Evolutionary conservation across 2,888 invertebrate species (phyloP).

Genomic region (Eristalis pertinax): DNA sequence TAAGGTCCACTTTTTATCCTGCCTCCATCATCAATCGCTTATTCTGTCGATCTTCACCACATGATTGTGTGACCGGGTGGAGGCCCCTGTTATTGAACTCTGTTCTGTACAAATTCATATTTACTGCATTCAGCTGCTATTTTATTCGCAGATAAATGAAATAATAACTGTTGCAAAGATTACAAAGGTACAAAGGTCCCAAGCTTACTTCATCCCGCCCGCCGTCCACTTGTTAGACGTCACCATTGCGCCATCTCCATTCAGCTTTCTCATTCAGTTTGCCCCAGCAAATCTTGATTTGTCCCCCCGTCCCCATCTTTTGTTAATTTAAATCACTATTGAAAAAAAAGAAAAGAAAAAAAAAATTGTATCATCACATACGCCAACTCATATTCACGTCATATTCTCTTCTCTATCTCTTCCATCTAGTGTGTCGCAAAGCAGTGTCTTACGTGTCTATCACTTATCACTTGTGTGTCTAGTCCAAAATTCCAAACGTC

Average conservation of each 20-base stretch:
- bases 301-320: neutral
- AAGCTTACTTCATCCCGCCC: neutral
- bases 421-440: conserved; percentile 66
- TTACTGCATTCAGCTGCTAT: too few species aligned
- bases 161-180: neutral
- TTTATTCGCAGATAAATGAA: neutral
- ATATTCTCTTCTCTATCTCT: conserved; percentile 54
- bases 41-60: too few species aligned
- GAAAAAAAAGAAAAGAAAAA: conserved; percentile 1
- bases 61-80: too few species aligned
- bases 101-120: too few species aligned
- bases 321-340: neutral
- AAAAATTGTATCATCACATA: conserved; percentile 23
- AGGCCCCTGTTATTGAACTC: too few species aligned
- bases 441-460: conserved; percentile 61
- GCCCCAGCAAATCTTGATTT: neutral
- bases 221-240: neutral
- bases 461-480: conserved; percentile 67
- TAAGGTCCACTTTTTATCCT: too few species aligned
- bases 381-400: conserved; percentile 55
- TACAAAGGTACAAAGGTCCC: neutral
- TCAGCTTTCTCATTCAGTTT: conserved; percentile 6
- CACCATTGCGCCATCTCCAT: conserved; percentile 9
- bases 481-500: conserved; percentile 67
- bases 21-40: too few species aligned